Evolutionary conservation across 1,140 invertebrate species (phyloP).

Genomic region (Drosophila fuyamai): DNA sequence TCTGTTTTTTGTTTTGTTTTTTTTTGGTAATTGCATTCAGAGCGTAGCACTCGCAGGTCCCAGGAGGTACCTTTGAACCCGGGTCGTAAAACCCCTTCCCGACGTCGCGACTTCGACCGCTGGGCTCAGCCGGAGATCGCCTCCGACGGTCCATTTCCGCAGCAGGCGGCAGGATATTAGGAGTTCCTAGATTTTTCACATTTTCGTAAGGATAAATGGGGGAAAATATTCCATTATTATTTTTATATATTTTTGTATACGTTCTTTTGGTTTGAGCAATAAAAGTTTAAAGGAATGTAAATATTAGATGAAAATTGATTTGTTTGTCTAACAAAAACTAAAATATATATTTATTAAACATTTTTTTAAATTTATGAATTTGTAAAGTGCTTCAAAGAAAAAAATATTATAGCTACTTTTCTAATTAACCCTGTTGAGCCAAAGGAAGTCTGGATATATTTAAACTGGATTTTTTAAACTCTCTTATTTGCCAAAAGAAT

Average conservation of each 20-base stretch:
- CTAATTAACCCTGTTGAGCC: too few species aligned
- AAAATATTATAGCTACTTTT: too few species aligned
- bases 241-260: not conserved
- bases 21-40: constrained; percentile 69
- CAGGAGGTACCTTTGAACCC: constrained; percentile 20
- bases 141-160: constrained; percentile 63
- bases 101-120: constrained; percentile 30
- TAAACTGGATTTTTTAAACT: not conserved
- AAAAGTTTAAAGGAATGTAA: too few species aligned
- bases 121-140: constrained; percentile 34
- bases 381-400: too few species aligned
- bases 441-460: too few species aligned
- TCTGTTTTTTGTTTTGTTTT: constrained; percentile 10
- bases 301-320: too few species aligned
- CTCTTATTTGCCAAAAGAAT: too few species aligned
- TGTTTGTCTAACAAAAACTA: too few species aligned
- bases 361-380: too few species aligned
- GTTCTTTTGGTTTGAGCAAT: too few species aligned
- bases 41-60: constrained; percentile 56
- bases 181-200: too few species aligned
- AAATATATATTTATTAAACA: too few species aligned
- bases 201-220: not conserved
- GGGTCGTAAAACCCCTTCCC: constrained; percentile 45
- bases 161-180: constrained; percentile 44
- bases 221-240: not conserved